Evolutionary conservation across 2,888 invertebrate genomes (phyloP).

Genomic region (Trichopoda pennipes): DNA sequence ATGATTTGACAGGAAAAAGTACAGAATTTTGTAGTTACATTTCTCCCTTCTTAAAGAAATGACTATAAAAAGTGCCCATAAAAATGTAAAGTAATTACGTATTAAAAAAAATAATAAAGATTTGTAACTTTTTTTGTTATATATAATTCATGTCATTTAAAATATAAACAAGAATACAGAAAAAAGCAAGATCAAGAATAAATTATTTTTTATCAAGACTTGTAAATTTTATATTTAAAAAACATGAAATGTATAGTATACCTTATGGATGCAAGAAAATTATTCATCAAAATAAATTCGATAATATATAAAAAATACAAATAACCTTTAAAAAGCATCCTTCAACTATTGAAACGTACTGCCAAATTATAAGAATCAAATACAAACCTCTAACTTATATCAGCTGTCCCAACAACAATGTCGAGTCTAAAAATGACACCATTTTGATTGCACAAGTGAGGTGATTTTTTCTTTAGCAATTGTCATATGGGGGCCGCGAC

Average conservation of each 20-base stretch:
- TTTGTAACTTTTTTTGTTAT: conserved; percentile 24
- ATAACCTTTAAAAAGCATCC: too few relatives aligned
- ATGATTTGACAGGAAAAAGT: conserved; percentile 47
- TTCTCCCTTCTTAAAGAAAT: conserved; percentile 8
- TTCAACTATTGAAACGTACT: too few relatives aligned
- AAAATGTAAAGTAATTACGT: conserved; percentile 32
- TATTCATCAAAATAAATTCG: too few relatives aligned
- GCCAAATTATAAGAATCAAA: neutral
- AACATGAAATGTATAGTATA: neutral
- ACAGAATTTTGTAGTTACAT: neutral
- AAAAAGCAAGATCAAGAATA: neutral
- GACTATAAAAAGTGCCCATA: conserved; percentile 2
- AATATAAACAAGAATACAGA: conserved; percentile 5
- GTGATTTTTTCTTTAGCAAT: too few relatives aligned
- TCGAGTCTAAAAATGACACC: too few relatives aligned
- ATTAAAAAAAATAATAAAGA: conserved; percentile 48
- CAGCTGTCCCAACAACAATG: too few relatives aligned
- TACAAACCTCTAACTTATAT: too few relatives aligned
- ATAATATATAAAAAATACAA: too few relatives aligned
- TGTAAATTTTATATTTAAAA: too few relatives aligned
- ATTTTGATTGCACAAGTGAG: too few relatives aligned
- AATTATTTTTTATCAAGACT: neutral
- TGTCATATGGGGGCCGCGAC: too few relatives aligned
- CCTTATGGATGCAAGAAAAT: neutral
- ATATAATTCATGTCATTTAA: conserved; percentile 18